phyloP scores from a whole-genome alignment of 2,113 vertebrate genomes.

The Emydura subglobosa region DNA sequence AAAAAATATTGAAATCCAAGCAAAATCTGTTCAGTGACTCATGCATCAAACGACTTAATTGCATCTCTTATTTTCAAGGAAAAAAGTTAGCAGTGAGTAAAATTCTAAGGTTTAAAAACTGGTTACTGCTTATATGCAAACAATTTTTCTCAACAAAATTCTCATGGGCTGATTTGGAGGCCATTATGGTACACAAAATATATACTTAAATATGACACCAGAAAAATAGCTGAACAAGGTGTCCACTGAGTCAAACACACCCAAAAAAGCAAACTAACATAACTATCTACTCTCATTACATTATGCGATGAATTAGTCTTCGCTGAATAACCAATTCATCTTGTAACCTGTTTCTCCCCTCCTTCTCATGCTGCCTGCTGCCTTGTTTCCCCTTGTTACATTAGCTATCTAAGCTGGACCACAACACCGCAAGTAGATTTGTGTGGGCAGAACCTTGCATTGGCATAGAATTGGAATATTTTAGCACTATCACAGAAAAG shows the following conservation, averaged over 20 bases:
- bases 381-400: background rate
- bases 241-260: background rate
- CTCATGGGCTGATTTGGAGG: background rate
- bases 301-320: too few relatives aligned
- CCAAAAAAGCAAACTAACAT: background rate
- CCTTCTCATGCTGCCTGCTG: background rate
- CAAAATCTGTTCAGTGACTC: too few relatives aligned
- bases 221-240: background rate
- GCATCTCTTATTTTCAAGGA: too few relatives aligned
- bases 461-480: background rate
- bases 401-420: background rate
- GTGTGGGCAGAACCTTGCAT: background rate
- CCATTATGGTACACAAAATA: background rate
- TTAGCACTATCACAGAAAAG: too few relatives aligned
- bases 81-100: background rate
- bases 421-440: background rate
- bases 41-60: too few relatives aligned
- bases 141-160: background rate
- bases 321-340: background rate
- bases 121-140: background rate
- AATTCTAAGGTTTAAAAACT: background rate
- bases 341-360: background rate
- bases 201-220: background rate
- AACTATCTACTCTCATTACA: background rate
- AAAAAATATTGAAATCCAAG: too few relatives aligned